Conservation (phyloP, 2,113 vertebrate genomes). For the Hippocampus guttulatus region DNA sequence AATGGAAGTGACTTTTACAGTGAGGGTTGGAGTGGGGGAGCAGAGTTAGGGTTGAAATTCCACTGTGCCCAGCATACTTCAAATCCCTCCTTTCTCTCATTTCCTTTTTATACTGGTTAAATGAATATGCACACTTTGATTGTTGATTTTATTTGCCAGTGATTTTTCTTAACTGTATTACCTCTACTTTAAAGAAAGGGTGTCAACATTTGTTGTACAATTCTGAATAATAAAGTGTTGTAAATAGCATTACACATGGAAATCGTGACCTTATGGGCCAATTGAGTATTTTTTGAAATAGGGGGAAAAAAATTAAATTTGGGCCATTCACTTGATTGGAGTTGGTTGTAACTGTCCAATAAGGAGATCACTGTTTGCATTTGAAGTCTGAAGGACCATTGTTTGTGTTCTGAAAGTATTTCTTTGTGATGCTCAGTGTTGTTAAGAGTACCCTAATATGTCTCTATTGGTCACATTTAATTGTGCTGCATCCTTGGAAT, state of each 20-base stretch:
- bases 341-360: constrained; percentile 33
- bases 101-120: constrained; percentile 45
- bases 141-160: not conserved
- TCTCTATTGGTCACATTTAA: constrained; percentile 46
- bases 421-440: constrained; percentile 58
- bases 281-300: constrained; percentile 30
- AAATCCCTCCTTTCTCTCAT: constrained; percentile 44
- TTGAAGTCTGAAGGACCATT: constrained; percentile 32
- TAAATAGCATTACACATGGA: constrained; percentile 9
- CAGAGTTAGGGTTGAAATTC: constrained; percentile 53
- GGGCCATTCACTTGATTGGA: constrained; percentile 24
- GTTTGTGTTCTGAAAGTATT: constrained; percentile 33
- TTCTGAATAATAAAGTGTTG: not conserved
- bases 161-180: not conserved
- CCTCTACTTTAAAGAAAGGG: not conserved
- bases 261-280: constrained; percentile 12
- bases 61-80: constrained; percentile 59
- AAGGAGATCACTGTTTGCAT: constrained; percentile 10
- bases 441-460: constrained; percentile 46
- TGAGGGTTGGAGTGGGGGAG: constrained; percentile 29
- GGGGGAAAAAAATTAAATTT: not conserved
- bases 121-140: constrained; percentile 25
- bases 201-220: not conserved
- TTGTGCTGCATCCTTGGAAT: constrained; percentile 48
- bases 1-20: constrained; percentile 43